Conservation (phyloP, 2,113 vertebrate species). For the Corydoras maculifer region DNA sequence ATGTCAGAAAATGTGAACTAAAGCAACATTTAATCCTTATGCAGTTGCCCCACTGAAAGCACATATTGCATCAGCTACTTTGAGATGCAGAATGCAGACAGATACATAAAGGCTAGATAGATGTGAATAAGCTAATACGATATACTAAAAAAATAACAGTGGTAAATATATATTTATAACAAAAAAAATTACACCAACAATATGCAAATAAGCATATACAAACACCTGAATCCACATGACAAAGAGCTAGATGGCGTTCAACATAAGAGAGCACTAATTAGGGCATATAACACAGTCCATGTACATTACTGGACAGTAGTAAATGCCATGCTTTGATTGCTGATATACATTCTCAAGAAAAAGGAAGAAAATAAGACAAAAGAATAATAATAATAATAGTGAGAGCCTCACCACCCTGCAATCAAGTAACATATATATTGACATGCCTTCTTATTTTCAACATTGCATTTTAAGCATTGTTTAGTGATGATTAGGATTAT, state of each 20-base stretch:
- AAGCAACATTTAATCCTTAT: conserved; percentile 39
- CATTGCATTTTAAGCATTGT: too few relatives aligned
- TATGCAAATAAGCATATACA: too few relatives aligned
- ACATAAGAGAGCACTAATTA: background rate
- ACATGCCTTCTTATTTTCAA: too few relatives aligned
- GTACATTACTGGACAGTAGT: too few relatives aligned
- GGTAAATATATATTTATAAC: too few relatives aligned
- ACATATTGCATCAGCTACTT: conserved; percentile 42
- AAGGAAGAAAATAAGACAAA: background rate
- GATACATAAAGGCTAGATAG: conserved; percentile 29
- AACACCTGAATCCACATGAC: background rate
- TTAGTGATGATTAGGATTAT: too few relatives aligned
- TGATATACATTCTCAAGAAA: background rate
- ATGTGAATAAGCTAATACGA: conserved; percentile 22
- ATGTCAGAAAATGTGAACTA: conserved; percentile 17
- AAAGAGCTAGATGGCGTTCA: background rate
- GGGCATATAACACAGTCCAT: background rate
- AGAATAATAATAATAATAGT: background rate
- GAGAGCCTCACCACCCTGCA: too few relatives aligned
- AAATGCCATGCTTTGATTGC: too few relatives aligned
- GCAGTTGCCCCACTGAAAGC: conserved; percentile 35
- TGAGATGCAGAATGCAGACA: conserved; percentile 33
- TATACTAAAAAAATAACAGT: too few relatives aligned
- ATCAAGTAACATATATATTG: too few relatives aligned
- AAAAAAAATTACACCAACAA: too few relatives aligned